These are phyloP conservation scores for Pseudocheirus occidentalis DNA, from an alignment of 2,797 vertebrate species.

Conservation along the genomic window DNA sequence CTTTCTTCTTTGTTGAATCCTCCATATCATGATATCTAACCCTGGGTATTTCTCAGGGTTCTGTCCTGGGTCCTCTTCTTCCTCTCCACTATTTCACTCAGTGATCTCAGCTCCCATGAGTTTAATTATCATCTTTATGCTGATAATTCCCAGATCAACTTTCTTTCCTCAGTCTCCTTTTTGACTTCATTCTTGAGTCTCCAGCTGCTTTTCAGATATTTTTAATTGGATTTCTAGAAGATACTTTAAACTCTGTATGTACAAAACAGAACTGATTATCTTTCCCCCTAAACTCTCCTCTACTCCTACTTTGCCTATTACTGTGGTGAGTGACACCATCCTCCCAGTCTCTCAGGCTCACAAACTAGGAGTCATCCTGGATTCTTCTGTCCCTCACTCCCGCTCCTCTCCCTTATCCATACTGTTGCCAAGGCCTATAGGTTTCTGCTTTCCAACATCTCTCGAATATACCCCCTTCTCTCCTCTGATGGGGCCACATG, in stretches of 20 bases:
- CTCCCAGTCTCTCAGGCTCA: neutral
- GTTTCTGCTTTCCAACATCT: neutral
- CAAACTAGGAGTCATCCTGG: neutral
- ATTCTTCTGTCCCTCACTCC: neutral
- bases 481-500: neutral
- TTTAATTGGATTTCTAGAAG: neutral
- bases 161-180: neutral
- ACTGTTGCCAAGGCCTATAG: neutral
- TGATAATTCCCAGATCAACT: neutral
- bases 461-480: neutral
- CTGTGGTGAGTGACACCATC: too few species aligned
- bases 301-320: too few species aligned
- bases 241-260: neutral
- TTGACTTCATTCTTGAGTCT: neutral
- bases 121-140: too few species aligned
- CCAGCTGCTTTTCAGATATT: neutral
- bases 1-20: neutral
- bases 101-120: too few species aligned
- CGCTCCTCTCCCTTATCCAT: neutral
- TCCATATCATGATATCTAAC: neutral
- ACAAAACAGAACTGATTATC: neutral
- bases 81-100: too few species aligned
- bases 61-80: too few species aligned
- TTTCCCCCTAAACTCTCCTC: too few species aligned
- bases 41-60: too few species aligned